Evolutionary conservation across 1,140 invertebrate species (phyloP).

Genomic region (Coelopa frigida): DNA sequence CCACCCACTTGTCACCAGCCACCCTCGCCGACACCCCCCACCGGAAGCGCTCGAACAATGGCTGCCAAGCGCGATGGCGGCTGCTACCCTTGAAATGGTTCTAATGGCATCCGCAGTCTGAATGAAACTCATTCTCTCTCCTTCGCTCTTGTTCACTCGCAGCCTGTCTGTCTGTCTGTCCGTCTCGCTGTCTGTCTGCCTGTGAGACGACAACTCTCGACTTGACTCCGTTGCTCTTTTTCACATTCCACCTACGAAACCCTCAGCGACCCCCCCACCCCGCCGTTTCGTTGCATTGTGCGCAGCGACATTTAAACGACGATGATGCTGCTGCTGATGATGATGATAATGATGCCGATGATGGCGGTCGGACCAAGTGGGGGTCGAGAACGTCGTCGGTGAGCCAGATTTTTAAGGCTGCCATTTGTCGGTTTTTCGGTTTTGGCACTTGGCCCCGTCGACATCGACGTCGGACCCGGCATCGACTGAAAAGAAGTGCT

Average conservation of each 20-base stretch:
- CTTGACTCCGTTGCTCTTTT: too few relatives aligned
- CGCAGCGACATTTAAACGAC: background rate
- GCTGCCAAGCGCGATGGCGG: too few relatives aligned
- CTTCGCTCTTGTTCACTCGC: constrained; percentile 4
- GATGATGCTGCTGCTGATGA: background rate
- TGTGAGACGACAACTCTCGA: constrained; percentile 2
- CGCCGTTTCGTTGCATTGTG: too few relatives aligned
- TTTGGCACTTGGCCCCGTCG: constrained; percentile 39
- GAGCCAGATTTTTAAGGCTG: constrained; percentile 44
- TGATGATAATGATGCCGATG: constrained; percentile 23
- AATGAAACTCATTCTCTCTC: background rate
- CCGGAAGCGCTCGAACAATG: too few relatives aligned
- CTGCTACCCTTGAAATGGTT: too few relatives aligned
- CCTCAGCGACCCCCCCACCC: background rate
- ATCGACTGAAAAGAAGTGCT: constrained; percentile 23
- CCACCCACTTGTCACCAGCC: too few relatives aligned
- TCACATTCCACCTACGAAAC: background rate
- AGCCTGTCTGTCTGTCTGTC: constrained; percentile 2
- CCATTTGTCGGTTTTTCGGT: constrained; percentile 45
- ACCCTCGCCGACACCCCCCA: too few relatives aligned
- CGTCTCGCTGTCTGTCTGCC: constrained; percentile 2
- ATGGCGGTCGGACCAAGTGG: too few relatives aligned
- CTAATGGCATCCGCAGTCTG: too few relatives aligned
- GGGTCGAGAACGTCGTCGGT: too few relatives aligned
- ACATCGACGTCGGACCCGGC: constrained; percentile 8